A percentile compares a stretch with the other conserved stretches of the same genome.
These are phyloP conservation scores for Trachelipus rathkii DNA, from an alignment of 1,140 invertebrate species.

Conservation along the genomic window DNA sequence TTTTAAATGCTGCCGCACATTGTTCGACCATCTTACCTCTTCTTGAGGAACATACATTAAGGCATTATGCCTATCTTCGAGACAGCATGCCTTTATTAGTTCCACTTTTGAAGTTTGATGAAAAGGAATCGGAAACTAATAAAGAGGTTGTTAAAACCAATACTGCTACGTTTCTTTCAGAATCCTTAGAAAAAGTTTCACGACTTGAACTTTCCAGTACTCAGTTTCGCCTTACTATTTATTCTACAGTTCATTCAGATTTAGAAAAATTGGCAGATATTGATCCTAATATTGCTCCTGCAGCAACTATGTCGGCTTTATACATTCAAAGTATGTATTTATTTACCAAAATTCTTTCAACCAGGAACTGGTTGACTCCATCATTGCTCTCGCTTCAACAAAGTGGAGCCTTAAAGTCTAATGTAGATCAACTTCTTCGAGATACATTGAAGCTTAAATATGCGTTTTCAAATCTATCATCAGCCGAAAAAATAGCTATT, in stretches of 20 bases:
- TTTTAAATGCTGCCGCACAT: constrained; percentile 88
- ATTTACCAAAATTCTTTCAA: constrained; percentile 51
- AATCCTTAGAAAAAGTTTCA: constrained; percentile 43
- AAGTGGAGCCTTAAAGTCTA: constrained; percentile 55
- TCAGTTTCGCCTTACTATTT: constrained; percentile 40
- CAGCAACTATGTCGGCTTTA: constrained; percentile 77
- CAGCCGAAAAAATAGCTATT: constrained; percentile 68
- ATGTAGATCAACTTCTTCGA: constrained; percentile 61
- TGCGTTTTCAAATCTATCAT: constrained; percentile 72
- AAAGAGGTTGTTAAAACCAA: constrained; percentile 33
- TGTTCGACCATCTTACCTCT: constrained; percentile 85
- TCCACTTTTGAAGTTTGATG: constrained; percentile 54
- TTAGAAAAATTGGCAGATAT: constrained; percentile 69
- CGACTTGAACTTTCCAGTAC: constrained; percentile 37
- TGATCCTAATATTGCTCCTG: constrained; percentile 72
- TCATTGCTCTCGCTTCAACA: constrained; percentile 54
- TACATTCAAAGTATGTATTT: constrained; percentile 62
- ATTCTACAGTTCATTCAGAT: constrained; percentile 48
- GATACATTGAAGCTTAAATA: constrained; percentile 74
- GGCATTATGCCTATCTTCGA: constrained; percentile 91
- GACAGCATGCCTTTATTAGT: constrained; percentile 91
- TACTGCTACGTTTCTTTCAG: constrained; percentile 33
- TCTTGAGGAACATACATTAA: constrained; percentile 83
- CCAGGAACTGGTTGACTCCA: constrained; percentile 54
- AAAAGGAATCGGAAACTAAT: constrained; percentile 31